Conservation (phyloP, 2,888 invertebrate genomes). For the Xanthorhoe designata region DNA sequence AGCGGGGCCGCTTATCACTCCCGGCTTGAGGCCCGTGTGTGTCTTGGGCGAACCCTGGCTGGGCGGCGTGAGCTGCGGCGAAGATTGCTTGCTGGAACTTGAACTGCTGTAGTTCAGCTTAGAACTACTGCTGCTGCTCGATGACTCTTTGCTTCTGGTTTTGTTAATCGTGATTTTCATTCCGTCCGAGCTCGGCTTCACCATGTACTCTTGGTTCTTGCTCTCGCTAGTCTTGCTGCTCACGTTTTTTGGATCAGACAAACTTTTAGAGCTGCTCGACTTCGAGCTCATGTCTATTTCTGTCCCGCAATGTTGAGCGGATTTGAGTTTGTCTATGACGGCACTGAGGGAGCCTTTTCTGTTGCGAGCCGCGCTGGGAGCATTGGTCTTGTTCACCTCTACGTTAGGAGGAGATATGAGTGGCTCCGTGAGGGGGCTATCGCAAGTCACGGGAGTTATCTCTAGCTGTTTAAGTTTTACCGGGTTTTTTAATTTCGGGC, state of each 20-base stretch:
- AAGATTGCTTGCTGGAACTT: conserved; percentile 78
- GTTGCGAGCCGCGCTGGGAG: conserved; percentile 87
- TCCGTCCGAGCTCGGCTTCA: conserved; percentile 94
- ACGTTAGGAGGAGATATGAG: conserved; percentile 81
- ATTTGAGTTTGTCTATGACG: conserved; percentile 94
- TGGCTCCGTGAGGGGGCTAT: conserved; percentile 74
- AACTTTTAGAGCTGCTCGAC: conserved; percentile 70
- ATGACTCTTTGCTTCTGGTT: conserved; percentile 91
- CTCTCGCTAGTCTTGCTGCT: conserved; percentile 73
- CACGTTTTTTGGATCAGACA: conserved; percentile 79
- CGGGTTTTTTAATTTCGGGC: conserved; percentile 89
- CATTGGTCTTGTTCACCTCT: conserved; percentile 86
- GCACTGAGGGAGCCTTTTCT: conserved; percentile 92
- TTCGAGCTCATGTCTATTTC: conserved; percentile 83
- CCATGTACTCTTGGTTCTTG: conserved; percentile 94
- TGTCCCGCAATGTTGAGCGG: conserved; percentile 88
- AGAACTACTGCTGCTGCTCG: conserved; percentile 75
- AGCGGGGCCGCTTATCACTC: conserved; percentile 94
- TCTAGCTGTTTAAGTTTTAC: conserved; percentile 89
- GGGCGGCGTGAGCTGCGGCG: conserved; percentile 77
- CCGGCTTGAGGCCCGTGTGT: conserved; percentile 93
- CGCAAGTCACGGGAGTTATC: conserved; percentile 84
- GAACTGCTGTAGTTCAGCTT: conserved; percentile 76
- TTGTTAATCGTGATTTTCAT: conserved; percentile 97
- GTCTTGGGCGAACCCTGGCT: conserved; percentile 90